Conservation (phyloP, 2,797 vertebrate genomes). For the Eurystomus glaucurus region DNA sequence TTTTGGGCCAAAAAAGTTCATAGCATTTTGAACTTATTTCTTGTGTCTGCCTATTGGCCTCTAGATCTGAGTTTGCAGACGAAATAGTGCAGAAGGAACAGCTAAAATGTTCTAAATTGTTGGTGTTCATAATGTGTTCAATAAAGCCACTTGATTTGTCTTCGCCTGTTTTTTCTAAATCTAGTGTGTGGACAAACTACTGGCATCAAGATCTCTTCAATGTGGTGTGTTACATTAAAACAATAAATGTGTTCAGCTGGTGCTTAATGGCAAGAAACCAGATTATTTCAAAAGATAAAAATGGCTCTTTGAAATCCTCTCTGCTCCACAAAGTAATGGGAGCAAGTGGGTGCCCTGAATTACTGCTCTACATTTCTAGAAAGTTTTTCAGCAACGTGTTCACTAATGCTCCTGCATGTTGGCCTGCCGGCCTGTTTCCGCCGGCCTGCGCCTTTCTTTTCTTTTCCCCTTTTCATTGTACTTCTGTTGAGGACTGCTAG, state of each 20-base stretch:
- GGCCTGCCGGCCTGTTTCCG: no score
- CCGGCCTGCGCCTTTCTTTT: no score
- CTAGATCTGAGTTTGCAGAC: neutral
- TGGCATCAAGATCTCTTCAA: neutral
- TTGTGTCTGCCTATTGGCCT: neutral
- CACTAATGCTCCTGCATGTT: no score
- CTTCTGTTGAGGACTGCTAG: neutral
- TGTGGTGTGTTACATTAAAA: neutral
- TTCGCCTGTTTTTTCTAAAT: neutral
- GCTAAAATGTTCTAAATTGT: neutral
- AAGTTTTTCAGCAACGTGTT: neutral
- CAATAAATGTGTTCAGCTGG: neutral
- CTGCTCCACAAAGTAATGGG: neutral
- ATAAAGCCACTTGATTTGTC: neutral
- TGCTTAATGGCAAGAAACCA: neutral
- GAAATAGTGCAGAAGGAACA: neutral
- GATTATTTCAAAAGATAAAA: neutral
- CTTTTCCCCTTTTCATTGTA: neutral
- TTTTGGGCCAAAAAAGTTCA: neutral
- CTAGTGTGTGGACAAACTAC: neutral
- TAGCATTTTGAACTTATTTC: neutral
- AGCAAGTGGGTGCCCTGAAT: neutral
- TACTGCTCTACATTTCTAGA: neutral
- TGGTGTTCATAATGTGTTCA: neutral
- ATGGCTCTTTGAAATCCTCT: neutral